Conservation (phyloP, 2,888 invertebrate genomes). For the Pachydiplax longipennis region DNA sequence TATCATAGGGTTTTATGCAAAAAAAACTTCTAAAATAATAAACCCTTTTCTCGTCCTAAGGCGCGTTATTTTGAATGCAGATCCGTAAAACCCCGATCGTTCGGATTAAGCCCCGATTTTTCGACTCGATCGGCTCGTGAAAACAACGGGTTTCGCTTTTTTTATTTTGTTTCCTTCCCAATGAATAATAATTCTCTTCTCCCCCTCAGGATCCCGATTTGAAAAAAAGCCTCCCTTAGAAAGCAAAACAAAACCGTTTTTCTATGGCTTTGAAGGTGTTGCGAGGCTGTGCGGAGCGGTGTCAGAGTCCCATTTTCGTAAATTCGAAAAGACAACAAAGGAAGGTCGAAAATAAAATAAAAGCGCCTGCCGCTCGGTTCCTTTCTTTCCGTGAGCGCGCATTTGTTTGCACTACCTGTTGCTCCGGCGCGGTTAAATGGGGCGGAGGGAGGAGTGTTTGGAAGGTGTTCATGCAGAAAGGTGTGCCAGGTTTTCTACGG, state of each 20-base stretch:
- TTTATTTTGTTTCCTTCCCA: neutral
- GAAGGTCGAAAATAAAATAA: neutral
- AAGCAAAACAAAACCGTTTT: neutral
- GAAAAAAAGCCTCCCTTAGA: neutral
- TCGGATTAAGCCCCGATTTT: too few relatives aligned
- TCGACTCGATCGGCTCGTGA: too few relatives aligned
- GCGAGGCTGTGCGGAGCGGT: neutral
- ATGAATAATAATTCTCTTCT: neutral
- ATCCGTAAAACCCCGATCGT: too few relatives aligned
- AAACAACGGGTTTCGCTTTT: too few relatives aligned
- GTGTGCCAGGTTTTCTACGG: neutral
- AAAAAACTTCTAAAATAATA: too few relatives aligned
- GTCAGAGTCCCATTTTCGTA: neutral
- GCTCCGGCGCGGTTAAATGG: neutral
- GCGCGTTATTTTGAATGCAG: too few relatives aligned
- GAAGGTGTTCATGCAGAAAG: neutral
- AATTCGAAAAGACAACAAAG: neutral
- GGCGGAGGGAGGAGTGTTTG: neutral
- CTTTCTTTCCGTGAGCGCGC: neutral
- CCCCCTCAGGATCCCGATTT: neutral
- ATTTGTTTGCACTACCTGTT: constrained; percentile 18
- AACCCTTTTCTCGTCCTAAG: too few relatives aligned
- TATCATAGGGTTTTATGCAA: too few relatives aligned
- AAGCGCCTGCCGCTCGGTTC: neutral
- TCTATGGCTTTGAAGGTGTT: neutral